Evolutionary conservation across 2,797 vertebrate genomes (phyloP).

Genomic region (Xiphorhynchus erythropygius): DNA sequence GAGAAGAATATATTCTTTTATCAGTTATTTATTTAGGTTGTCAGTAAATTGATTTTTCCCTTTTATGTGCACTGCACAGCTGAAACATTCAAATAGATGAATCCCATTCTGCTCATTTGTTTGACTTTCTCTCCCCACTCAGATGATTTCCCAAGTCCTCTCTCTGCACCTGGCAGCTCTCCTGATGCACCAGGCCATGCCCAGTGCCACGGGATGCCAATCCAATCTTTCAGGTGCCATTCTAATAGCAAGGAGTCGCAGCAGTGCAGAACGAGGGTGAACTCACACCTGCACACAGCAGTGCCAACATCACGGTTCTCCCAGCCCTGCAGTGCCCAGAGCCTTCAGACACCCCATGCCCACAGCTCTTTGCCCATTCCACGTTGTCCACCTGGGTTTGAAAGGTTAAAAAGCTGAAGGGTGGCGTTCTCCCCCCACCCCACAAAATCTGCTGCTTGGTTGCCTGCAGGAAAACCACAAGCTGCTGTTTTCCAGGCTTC

Average conservation of each 20-base stretch:
- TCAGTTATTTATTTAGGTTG: slow-evolving; percentile 53
- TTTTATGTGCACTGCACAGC: not conserved
- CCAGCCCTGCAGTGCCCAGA: not conserved
- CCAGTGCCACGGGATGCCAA: rapidly evolving
- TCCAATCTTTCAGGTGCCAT: not conserved
- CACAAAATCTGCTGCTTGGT: not conserved
- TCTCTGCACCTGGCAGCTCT: not conserved
- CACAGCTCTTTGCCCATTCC: not conserved
- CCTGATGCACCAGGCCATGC: rapidly evolving
- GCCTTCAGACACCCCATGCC: not conserved
- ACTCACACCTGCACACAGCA: not conserved
- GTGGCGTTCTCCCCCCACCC: not conserved
- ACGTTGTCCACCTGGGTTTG: not conserved
- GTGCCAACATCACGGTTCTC: rapidly evolving
- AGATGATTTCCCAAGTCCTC: not conserved
- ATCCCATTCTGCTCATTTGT: not conserved
- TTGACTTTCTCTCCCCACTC: not conserved
- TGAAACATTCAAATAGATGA: not conserved
- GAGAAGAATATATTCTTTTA: slow-evolving; percentile 8
- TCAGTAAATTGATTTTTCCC: slow-evolving; percentile 59
- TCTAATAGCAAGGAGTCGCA: not conserved
- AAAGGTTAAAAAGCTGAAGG: not conserved
- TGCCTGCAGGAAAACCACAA: not conserved
- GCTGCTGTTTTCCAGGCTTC: not conserved
- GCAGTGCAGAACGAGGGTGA: rapidly evolving